Conservation (phyloP, 2,888 invertebrate genomes). For the Ptychoptera contaminata region DNA sequence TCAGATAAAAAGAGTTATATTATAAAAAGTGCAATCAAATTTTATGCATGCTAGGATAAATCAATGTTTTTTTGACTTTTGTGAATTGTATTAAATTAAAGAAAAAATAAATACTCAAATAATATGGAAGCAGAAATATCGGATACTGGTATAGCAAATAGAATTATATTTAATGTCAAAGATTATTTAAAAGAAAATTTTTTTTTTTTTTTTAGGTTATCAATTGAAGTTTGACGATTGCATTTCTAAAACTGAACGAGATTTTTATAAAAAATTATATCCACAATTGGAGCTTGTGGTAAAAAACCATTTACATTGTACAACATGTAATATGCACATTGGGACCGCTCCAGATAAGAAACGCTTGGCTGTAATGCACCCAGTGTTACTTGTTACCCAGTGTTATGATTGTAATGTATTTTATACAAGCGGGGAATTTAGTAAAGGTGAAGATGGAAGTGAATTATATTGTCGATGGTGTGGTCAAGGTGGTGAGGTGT, state of each 20-base stretch:
- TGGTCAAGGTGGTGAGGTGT: constrained; percentile 63
- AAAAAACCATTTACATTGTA: constrained; percentile 47
- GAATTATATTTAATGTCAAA: too few species aligned
- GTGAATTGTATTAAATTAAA: too few species aligned
- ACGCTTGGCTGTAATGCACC: constrained; percentile 51
- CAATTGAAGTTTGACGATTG: constrained; percentile 36
- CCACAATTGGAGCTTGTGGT: constrained; percentile 43
- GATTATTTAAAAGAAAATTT: background rate
- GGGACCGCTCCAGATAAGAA: constrained; percentile 52
- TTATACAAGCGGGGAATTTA: constrained; percentile 67
- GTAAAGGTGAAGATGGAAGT: constrained; percentile 69
- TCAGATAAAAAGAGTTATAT: too few species aligned
- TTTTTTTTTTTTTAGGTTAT: constrained; percentile 14
- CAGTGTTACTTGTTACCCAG: constrained; percentile 52
- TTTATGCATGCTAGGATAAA: too few species aligned
- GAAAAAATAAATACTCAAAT: too few species aligned
- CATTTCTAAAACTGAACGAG: constrained; percentile 36
- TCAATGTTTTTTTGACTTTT: too few species aligned
- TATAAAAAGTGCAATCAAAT: too few species aligned
- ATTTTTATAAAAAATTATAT: constrained; percentile 35
- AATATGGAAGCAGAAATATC: too few species aligned
- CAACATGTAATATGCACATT: constrained; percentile 57
- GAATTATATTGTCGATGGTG: constrained; percentile 74
- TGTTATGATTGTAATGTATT: constrained; percentile 59
- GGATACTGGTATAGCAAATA: too few species aligned